A percentile compares a stretch with the other conserved stretches of the same genome.
Evolutionary conservation across 2,113 vertebrate species (phyloP).

Genomic region (Protobothrops mucrosquamatus): DNA sequence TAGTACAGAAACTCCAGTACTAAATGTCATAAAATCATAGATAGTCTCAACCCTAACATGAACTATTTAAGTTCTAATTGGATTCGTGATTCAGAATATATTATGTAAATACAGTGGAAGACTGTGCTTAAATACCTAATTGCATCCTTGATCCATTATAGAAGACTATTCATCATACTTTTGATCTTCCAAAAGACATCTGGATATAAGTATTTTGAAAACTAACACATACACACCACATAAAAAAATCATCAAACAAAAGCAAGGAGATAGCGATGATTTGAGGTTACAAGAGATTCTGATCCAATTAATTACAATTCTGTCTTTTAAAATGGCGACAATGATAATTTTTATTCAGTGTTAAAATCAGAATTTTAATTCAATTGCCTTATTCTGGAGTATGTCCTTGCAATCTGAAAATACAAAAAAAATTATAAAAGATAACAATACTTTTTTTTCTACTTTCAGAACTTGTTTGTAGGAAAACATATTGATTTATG

Average conservation of each 20-base stretch:
- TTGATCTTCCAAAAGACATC: not conserved
- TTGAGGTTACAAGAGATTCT: not conserved
- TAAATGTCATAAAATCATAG: not conserved
- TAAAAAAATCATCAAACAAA: not conserved
- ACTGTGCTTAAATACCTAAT: not conserved
- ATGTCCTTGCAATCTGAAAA: not conserved
- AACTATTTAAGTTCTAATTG: not conserved
- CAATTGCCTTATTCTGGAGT: not conserved
- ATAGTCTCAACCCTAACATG: not conserved
- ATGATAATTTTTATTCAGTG: not conserved
- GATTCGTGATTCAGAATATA: not conserved
- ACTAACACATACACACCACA: not conserved
- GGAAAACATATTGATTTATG: not conserved
- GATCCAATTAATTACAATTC: not conserved
- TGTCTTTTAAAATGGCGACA: not conserved
- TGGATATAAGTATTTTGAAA: not conserved
- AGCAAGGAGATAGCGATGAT: not conserved
- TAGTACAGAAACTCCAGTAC: not conserved
- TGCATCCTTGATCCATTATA: not conserved
- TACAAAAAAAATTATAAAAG: not conserved
- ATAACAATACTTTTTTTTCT: not conserved
- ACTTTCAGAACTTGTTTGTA: not conserved
- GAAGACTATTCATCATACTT: not conserved
- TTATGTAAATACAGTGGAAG: not conserved
- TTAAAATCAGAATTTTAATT: slow-evolving; percentile 1